A percentile compares a stretch with the other conserved stretches of the same genome.
phyloP scores from a whole-genome alignment of 92 coral and sea anemone species.

The Blastomussa wellsi region DNA sequence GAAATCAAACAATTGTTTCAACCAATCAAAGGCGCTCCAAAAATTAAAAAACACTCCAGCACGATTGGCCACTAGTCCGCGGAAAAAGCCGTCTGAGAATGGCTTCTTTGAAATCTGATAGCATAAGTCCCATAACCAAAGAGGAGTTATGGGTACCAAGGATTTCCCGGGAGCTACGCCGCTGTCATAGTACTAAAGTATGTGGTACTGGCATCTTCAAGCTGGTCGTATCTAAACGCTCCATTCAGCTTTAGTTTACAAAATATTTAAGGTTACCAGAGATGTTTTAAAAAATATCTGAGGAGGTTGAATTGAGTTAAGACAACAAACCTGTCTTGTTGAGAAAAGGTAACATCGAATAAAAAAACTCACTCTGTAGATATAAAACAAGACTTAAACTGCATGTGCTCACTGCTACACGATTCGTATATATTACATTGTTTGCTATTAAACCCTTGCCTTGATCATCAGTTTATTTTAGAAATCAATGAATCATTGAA shows the following conservation, averaged over 20 bases:
- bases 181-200: neutral
- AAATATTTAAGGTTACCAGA: conserved; percentile 25
- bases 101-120: too few relatives aligned
- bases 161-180: neutral
- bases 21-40: too few relatives aligned
- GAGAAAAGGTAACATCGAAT: neutral
- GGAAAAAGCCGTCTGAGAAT: too few relatives aligned
- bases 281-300: conserved; percentile 5
- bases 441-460: neutral
- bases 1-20: too few relatives aligned
- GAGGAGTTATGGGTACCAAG: too few relatives aligned
- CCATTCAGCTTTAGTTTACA: conserved; percentile 8
- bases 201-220: neutral
- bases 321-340: neutral
- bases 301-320: neutral
- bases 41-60: too few relatives aligned
- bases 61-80: too few relatives aligned
- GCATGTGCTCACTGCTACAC: neutral
- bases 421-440: neutral
- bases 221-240: neutral
- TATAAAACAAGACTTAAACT: neutral
- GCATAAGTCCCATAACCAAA: too few relatives aligned
- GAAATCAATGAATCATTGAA: conserved; percentile 41
- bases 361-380: neutral
- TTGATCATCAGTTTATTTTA: conserved; percentile 12